These are phyloP conservation scores for Lomographa bimaculata DNA, from an alignment of 2,888 invertebrate species.

Conservation along the genomic window DNA sequence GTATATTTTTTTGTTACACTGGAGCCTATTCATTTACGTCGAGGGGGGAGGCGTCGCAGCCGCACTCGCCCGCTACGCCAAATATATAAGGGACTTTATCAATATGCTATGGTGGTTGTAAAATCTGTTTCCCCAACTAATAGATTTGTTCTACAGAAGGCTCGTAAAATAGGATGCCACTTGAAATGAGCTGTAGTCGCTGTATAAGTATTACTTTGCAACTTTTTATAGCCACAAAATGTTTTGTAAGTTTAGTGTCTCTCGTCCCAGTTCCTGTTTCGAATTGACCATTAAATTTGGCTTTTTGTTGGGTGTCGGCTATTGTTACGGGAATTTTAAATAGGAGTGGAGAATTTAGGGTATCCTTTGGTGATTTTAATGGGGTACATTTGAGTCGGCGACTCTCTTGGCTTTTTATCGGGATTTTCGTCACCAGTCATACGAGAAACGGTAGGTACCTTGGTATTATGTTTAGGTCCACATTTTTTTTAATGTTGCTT, in stretches of 20 bases:
- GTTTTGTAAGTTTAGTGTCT: slow-evolving; percentile 16
- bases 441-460: too few species aligned
- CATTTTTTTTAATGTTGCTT: too few species aligned
- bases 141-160: slow-evolving; percentile 14
- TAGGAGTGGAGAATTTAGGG: slow-evolving; percentile 5
- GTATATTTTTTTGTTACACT: too few species aligned
- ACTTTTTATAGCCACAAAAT: slow-evolving; percentile 19
- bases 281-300: slow-evolving; percentile 18
- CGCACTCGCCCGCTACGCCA: too few species aligned
- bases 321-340: slow-evolving; percentile 16
- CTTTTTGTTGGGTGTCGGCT: slow-evolving; percentile 12
- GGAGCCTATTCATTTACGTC: too few species aligned
- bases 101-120: slow-evolving; percentile 17
- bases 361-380: slow-evolving; percentile 1
- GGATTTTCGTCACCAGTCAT: too few species aligned
- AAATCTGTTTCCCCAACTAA: slow-evolving; percentile 21
- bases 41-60: too few species aligned
- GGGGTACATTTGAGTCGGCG: neutral
- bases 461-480: too few species aligned
- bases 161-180: slow-evolving; percentile 14
- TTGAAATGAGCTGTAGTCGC: slow-evolving; percentile 12
- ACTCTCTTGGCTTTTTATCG: too few species aligned
- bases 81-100: slow-evolving; percentile 19
- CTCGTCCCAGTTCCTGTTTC: slow-evolving; percentile 21
- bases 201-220: slow-evolving; percentile 10